A percentile compares a stretch with the other conserved stretches of the same genome.
Conservation (phyloP, 2,888 invertebrate species). For the Monoplex corrugatus region DNA sequence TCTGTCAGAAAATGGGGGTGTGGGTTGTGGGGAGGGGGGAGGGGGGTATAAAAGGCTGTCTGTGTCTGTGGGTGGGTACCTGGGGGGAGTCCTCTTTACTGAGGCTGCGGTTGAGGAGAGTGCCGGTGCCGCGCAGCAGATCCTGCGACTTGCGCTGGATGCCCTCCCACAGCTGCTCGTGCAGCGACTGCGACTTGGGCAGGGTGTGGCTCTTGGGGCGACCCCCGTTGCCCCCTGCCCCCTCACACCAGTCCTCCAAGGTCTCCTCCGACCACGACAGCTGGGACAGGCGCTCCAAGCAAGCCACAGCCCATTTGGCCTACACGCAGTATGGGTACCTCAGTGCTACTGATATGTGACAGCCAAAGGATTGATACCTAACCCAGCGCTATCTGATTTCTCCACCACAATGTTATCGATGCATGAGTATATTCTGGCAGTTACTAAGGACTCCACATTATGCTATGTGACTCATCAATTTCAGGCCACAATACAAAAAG, state of each 20-base stretch:
- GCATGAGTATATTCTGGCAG: no score
- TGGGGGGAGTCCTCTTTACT: slow-evolving; percentile 73
- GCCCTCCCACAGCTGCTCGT: slow-evolving; percentile 77
- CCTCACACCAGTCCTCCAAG: slow-evolving; percentile 71
- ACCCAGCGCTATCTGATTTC: no score
- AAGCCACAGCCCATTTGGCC: slow-evolving; percentile 74
- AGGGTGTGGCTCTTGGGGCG: slow-evolving; percentile 75
- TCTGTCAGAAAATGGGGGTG: neutral
- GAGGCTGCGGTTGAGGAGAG: slow-evolving; percentile 72
- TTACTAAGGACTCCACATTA: no score
- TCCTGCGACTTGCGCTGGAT: slow-evolving; percentile 76
- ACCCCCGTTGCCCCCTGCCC: slow-evolving; percentile 64
- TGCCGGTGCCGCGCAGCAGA: slow-evolving; percentile 75
- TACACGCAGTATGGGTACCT: slow-evolving; percentile 60
- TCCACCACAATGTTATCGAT: no score
- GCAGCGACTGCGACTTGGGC: slow-evolving; percentile 73
- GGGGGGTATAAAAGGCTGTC: neutral
- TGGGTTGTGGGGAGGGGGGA: neutral
- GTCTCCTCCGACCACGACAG: slow-evolving; percentile 74
- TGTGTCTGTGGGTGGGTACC: neutral
- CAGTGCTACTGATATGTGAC: no score
- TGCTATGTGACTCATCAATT: no score
- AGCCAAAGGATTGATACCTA: no score
- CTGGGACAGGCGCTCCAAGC: slow-evolving; percentile 66
- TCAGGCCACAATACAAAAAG: no score